A percentile compares a stretch with the other conserved stretches of the same genome.
Evolutionary conservation across 2,888 invertebrate species (phyloP).

Genomic region (Lampropteryx suffumata): DNA sequence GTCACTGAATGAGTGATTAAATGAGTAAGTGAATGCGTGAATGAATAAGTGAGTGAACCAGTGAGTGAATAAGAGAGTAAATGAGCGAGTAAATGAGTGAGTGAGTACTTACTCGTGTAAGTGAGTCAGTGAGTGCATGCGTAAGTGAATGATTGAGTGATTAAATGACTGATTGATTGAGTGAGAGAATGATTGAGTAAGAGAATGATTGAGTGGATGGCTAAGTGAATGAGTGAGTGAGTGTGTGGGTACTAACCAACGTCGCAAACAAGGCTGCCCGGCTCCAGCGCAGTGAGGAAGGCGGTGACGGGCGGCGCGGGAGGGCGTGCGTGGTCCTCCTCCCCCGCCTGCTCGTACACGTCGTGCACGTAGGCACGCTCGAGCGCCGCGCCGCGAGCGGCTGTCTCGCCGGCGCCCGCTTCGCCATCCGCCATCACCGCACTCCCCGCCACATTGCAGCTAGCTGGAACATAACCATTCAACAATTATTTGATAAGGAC

Average conservation of each 20-base stretch:
- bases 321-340: conserved; percentile 72
- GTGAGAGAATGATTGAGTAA: background rate
- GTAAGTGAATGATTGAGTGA: too few species aligned
- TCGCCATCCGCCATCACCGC: conserved; percentile 78
- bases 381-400: conserved; percentile 67
- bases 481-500: background rate
- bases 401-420: conserved; percentile 51
- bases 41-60: too few species aligned
- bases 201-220: background rate
- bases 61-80: background rate
- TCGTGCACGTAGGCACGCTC: conserved; percentile 94
- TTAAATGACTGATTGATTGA: too few species aligned
- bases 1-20: too few species aligned
- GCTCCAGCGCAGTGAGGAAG: conserved; percentile 93
- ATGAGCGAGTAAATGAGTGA: too few species aligned
- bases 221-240: conserved; percentile 70
- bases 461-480: conserved; percentile 52
- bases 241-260: conserved; percentile 85
- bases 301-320: conserved; percentile 89
- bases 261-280: conserved; percentile 96
- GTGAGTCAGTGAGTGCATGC: too few species aligned
- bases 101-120: conserved; percentile 90
- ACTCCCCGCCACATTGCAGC: conserved; percentile 59
- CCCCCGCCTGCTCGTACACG: conserved; percentile 96
- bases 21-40: too few species aligned